Conservation (phyloP, 2,888 invertebrate genomes). For the Callosobruchus maculatus region DNA sequence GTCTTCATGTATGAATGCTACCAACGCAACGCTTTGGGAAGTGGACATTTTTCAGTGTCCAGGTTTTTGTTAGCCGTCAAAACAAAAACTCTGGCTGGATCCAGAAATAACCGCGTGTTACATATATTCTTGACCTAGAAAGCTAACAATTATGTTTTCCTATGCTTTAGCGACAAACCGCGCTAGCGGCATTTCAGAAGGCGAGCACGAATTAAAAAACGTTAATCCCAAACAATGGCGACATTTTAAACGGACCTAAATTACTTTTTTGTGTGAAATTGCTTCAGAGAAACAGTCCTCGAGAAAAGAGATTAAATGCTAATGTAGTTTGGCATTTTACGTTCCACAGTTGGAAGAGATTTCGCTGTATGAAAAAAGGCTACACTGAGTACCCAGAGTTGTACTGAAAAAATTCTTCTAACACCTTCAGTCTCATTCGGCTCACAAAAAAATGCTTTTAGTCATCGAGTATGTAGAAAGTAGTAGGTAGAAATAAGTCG, state of each 20-base stretch:
- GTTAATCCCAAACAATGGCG: neutral
- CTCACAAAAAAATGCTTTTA: too few relatives aligned
- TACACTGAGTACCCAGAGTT: neutral
- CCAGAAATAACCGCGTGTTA: neutral
- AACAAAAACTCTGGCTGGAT: too few relatives aligned
- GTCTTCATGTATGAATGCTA: too few relatives aligned
- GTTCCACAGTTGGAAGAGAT: neutral
- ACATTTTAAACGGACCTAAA: neutral
- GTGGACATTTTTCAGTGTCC: too few relatives aligned
- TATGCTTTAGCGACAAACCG: neutral
- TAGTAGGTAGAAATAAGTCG: too few relatives aligned
- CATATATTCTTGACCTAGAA: neutral
- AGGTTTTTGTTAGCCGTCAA: too few relatives aligned
- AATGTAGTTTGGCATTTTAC: neutral
- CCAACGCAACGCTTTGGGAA: too few relatives aligned
- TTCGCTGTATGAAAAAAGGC: neutral
- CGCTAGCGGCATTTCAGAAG: neutral
- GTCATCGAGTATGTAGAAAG: too few relatives aligned
- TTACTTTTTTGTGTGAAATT: neutral
- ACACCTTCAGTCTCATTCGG: neutral
- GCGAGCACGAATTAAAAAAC: neutral
- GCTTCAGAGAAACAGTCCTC: neutral
- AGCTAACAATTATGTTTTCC: neutral
- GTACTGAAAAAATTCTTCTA: neutral
- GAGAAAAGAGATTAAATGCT: neutral